These are phyloP conservation scores for Prostheceraeus crozeri DNA, from an alignment of 2,888 invertebrate genomes.

Conservation along the genomic window DNA sequence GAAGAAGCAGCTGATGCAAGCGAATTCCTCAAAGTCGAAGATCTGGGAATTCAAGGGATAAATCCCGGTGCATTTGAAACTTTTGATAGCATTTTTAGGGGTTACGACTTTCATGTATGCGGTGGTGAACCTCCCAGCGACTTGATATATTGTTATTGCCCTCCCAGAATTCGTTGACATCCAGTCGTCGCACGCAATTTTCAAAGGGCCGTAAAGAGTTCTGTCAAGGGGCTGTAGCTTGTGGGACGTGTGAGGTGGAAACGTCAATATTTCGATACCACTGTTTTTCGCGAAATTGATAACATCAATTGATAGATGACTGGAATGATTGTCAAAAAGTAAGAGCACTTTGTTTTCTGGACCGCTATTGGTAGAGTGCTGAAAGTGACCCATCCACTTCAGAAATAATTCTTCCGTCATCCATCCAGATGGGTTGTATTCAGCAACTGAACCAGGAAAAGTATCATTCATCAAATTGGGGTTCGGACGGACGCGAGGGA, in stretches of 20 bases:
- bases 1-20: too few species aligned
- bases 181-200: constrained; percentile 48
- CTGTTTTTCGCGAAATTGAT: constrained; percentile 1
- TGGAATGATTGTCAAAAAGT: constrained; percentile 8
- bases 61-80: constrained; percentile 27
- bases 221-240: constrained; percentile 10
- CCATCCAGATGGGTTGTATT: constrained; percentile 14
- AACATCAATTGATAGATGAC: constrained; percentile 1
- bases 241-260: not conserved
- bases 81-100: not conserved
- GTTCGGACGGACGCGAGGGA: constrained; percentile 6
- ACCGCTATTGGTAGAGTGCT: not conserved
- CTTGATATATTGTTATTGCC: constrained; percentile 46
- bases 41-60: constrained; percentile 28
- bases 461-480: constrained; percentile 2
- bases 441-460: not conserved
- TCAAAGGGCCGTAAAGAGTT: constrained; percentile 41
- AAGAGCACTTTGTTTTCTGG: constrained; percentile 8
- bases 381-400: constrained; percentile 7
- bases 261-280: not conserved
- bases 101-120: constrained; percentile 29
- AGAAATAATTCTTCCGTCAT: constrained; percentile 16
- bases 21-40: constrained; percentile 27
- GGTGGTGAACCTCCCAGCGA: constrained; percentile 24
- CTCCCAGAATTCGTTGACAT: constrained; percentile 46